Base-by-base conservation (phyloP, 1,140 invertebrate species). In the Portunus trituberculatus region DNA sequence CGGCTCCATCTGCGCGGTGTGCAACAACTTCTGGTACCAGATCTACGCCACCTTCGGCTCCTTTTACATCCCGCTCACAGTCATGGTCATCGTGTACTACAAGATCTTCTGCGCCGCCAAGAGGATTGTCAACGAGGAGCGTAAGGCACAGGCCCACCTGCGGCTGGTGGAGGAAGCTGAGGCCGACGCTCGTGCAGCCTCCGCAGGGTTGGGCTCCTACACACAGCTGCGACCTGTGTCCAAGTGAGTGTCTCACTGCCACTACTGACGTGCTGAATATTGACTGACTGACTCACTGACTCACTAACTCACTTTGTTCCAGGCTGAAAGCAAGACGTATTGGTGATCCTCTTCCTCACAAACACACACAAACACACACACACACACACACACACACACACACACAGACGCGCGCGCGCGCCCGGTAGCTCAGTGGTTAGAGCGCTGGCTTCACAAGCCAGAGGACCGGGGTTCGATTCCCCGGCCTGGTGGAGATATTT, bases 1-100 rank as follows among this genome's bases (percentile, higher is more conserved):
- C 32, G 98, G 98, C 2, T 96, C 96, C 45, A 98, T 98, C 84
- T 99, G 98, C 97, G 97, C 98, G 39, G 98, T 99, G 39, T 99
- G 98, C 95, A 98, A 99, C 97, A 98, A 98, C 97, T 98, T 98
- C 97, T 98, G 99, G 83, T 99, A 99, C 97, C 98, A 99, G 31
- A 98, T 99, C 92, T 99, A 99, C 97, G 99, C 99, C 0, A 98
- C 99, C 0, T 98, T 99, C 28, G 99, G 99, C 14, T 99, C 99
- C 0, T 99, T 99, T 97, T 99, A 99, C 97, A 99, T 99, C 96
- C 99, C 99, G 0, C 97, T 99, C 93, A 97, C 99, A 45, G 98
- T 99, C 96, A 99, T 99, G 99, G 98, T 99, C 48, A 98, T 99
- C 96, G 99, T 99, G 12, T 99, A 99, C 96, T 98, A 99, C 52